Evolutionary conservation across 2,797 vertebrate species (phyloP), one percentile per base, ranked within the genome.

Genomic region (Momotus momota): DNA sequence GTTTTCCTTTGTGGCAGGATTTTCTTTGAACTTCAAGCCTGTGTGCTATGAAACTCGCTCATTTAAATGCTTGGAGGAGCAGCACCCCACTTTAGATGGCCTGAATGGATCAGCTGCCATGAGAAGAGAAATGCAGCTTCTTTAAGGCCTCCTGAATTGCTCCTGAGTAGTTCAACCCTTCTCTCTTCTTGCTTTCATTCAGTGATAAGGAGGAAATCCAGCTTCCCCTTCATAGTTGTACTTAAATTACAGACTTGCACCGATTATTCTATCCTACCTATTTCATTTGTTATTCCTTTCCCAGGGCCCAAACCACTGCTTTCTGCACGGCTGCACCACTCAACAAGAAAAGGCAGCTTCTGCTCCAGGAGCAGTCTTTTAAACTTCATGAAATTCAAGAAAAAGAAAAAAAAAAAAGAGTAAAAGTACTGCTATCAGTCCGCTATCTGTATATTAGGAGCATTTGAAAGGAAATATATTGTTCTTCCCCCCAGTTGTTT

Each of bases 181-280:
- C 74, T 29, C 29, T 46, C 70, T 35, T 35, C 26, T 29, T 46
- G 48, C 55, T 21, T 19, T 19, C 33, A 5, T 57, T 25, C 43
- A 46, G 48, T 6, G 20, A 20, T 8, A 4, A 38, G 43, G 33
- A 38, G 14, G 35, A 31, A 23, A 31, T 38, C 5, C 60, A 77
- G 38, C 69, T 69, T 45, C 35, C 21, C 64, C 69, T 65, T 40
- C 27, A 31, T 2, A 2, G 12, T 58, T 46, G 25, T 9, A 41
- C 26, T 57, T 72, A 31, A 38, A 17, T 62, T 46, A 62, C 33
- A 58, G 64, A 40, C 27, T 35, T 35, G 49, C 23, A 64, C 18
- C 0, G 0, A 23, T 52, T 55, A 29, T 1, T 1, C 66, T 16
- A 3, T 21, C 52, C 82, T n/a, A 2, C 35, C 58, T 23, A 15